A percentile compares a stretch with the other conserved stretches of the same genome.
Conservation (phyloP, 2,797 vertebrate species). For the Clarias fuscus region DNA sequence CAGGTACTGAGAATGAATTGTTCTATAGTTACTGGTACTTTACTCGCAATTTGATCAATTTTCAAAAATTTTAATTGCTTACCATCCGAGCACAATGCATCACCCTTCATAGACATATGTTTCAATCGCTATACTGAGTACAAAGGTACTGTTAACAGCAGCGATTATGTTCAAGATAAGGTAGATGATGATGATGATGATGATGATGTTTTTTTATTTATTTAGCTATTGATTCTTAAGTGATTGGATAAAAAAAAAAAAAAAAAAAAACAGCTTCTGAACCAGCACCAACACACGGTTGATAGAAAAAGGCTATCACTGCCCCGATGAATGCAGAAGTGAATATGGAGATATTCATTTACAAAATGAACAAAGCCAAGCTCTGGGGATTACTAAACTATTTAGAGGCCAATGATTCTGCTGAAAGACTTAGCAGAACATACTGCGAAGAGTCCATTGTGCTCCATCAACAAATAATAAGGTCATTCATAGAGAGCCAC, state of each 20-base stretch:
- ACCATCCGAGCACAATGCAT: background rate
- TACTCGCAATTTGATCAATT: background rate
- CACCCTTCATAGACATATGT: background rate
- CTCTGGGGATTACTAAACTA: constrained; percentile 11
- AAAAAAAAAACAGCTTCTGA: background rate
- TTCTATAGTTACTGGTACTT: background rate
- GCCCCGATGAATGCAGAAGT: background rate
- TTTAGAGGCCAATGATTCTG: constrained; percentile 18
- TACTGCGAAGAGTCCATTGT: constrained; percentile 23
- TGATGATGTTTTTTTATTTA: background rate
- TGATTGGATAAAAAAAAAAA: background rate
- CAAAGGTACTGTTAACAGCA: background rate
- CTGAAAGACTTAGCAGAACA: constrained; percentile 9
- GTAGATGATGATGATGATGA: background rate
- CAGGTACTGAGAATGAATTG: background rate
- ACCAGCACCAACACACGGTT: background rate
- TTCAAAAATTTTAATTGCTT: background rate
- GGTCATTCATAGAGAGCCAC: background rate
- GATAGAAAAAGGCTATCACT: constrained; percentile 15
- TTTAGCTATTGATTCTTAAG: background rate
- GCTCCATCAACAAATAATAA: constrained; percentile 13
- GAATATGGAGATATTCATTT: constrained; percentile 10
- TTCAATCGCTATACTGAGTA: no score
- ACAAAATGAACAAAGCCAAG: constrained; percentile 11
- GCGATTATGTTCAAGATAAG: background rate